phyloP scores from a whole-genome alignment of 2,113 vertebrate genomes.

The Trinectes maculatus region DNA sequence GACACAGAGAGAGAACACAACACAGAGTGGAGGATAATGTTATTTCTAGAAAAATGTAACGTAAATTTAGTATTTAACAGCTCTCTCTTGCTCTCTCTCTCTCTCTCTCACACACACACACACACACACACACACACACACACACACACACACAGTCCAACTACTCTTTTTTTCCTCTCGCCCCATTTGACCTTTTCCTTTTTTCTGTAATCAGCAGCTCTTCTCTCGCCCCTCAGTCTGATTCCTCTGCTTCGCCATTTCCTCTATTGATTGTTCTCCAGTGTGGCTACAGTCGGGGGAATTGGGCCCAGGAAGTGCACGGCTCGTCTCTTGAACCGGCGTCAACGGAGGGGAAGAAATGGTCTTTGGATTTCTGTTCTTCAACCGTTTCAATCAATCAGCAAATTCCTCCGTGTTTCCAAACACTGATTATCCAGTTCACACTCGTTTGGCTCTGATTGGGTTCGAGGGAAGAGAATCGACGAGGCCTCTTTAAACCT shows the following conservation, averaged over 20 bases:
- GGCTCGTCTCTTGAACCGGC: conserved; percentile 1
- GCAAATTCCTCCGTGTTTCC: not conserved
- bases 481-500: conserved; percentile 26
- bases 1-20: not conserved
- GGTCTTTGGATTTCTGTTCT: not conserved
- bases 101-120: not conserved
- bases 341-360: not conserved
- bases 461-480: conserved; percentile 1
- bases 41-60: conserved; percentile 52
- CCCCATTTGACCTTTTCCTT: conserved; percentile 48
- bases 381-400: not conserved
- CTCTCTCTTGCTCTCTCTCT: too few relatives aligned
- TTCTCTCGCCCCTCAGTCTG: not conserved
- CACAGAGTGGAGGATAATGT: conserved; percentile 11
- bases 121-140: not conserved
- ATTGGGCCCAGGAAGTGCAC: not conserved
- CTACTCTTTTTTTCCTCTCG: conserved; percentile 4
- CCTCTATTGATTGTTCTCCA: conserved; percentile 37
- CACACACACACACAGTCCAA: not conserved
- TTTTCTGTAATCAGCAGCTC: conserved; percentile 51
- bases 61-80: too few relatives aligned
- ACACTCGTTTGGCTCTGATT: conserved; percentile 8
- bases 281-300: conserved; percentile 6
- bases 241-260: conserved; percentile 40
- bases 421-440: not conserved